Evolutionary conservation across 2,113 vertebrate genomes (phyloP).

Genomic region (Nansenia antarctica): DNA sequence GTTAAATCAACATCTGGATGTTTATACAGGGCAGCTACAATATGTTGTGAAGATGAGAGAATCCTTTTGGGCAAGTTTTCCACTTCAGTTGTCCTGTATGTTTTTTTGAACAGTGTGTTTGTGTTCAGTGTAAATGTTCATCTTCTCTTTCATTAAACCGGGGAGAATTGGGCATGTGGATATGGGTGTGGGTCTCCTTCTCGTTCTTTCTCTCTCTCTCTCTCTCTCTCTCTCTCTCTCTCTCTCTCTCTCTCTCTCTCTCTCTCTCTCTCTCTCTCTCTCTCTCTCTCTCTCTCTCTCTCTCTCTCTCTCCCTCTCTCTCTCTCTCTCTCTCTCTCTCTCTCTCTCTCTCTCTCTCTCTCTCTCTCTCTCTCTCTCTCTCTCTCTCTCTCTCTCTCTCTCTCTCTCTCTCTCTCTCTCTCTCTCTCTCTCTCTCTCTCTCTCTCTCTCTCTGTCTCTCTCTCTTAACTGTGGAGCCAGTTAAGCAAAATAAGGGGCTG

Average conservation of each 20-base stretch:
- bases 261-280: not conserved
- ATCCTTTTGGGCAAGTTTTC: no score
- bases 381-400: not conserved
- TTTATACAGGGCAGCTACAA: no score
- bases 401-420: slow-evolving; percentile 4
- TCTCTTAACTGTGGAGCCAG: no score
- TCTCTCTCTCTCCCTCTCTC: not conserved
- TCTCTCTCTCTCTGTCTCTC: not conserved
- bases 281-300: not conserved
- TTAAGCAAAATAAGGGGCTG: no score
- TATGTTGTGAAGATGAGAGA: no score
- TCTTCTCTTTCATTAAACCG: not conserved
- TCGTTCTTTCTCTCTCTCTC: not conserved
- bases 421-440: slow-evolving; percentile 3
- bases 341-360: slow-evolving; percentile 3
- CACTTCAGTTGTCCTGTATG: no score
- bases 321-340: not conserved
- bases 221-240: not conserved
- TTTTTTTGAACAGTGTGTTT: not conserved
- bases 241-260: slow-evolving; percentile 13
- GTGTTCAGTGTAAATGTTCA: not conserved
- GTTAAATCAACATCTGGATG: no score
- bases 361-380: slow-evolving; percentile 12
- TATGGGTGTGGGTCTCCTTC: not conserved
- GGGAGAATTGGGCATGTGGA: not conserved